A percentile compares a stretch with the other conserved stretches of the same genome.
phyloP scores from a whole-genome alignment of 2,113 vertebrate genomes.

The Astur gentilis region DNA sequence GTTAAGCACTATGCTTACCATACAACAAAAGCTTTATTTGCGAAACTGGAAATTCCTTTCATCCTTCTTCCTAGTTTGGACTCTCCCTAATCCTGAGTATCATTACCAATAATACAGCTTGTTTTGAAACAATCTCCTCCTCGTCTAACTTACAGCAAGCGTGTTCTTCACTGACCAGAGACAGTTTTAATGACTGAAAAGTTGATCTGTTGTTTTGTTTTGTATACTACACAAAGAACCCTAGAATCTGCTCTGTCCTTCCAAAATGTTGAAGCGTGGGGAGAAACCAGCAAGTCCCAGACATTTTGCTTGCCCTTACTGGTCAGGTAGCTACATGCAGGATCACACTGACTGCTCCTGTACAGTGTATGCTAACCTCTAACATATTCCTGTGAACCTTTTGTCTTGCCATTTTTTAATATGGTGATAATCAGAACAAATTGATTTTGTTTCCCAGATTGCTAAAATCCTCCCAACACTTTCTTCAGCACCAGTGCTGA shows the following conservation, averaged over 20 bases:
- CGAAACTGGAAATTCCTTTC: not conserved
- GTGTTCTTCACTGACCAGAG: not conserved
- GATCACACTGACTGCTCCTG: not conserved
- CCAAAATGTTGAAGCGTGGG: not conserved
- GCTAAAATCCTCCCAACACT: conserved; percentile 77
- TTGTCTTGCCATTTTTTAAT: conserved; percentile 39
- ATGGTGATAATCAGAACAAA: conserved; percentile 76
- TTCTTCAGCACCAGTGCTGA: conserved; percentile 73
- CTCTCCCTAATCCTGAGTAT: not conserved
- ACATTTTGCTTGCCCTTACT: not conserved
- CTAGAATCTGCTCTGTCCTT: not conserved
- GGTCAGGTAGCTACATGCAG: not conserved
- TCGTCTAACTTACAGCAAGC: not conserved
- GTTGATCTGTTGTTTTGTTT: not conserved
- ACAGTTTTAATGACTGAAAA: not conserved
- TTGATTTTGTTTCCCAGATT: conserved; percentile 83
- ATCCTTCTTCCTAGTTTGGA: not conserved
- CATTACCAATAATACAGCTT: not conserved
- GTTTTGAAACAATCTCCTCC: not conserved
- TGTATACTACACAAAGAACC: not conserved
- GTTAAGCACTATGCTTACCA: not conserved
- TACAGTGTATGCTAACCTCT: not conserved
- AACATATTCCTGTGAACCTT: not conserved
- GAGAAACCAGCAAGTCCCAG: not conserved
- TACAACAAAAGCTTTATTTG: not conserved